Base-by-base conservation (phyloP, 2,888 invertebrate species). In the Limenitis camilla region DNA sequence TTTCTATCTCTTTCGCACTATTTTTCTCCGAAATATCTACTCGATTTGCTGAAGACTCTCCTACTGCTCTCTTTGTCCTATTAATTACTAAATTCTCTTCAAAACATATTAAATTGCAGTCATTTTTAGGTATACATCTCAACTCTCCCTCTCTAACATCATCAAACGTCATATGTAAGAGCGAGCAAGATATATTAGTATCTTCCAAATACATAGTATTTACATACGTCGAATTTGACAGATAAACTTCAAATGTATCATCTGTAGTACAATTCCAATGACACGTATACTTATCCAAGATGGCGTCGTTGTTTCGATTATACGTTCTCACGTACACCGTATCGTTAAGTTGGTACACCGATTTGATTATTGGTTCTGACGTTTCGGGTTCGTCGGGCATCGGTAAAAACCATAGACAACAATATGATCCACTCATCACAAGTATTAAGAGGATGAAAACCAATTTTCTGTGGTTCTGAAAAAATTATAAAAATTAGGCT, bases 391-490 rank as follows among this genome's bases (percentile, higher is more conserved):
- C 59, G 5, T 64, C 66, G 0, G 65, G 63, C 58, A 61, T 59
- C 6, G 63, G 66, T 0, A 94, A 78, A 63, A 94, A 92, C 76
- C 92, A 91, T 56, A 95, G 89, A 11, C 90, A 81, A n/a, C 91
- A 89, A 68, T 90, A 95, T 0, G 92, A 91, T 0, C 90, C 67
- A 0, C 92, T 90, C 89, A 94, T 94, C 0, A 87, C 59, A 0
- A 88, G 60, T 41, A 95, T 90, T 0, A 95, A 76, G 0, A 85
- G 61, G 73, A 94, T 89, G 67, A 95, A 95, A 47, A 95, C 91
- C 0, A 89, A 66, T 74, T 94, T 94, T 59, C 95, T 89, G 64
- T 88, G 88, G 5, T 78, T 73, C 85, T 89, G 77, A 30, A 81
- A 80, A 30, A 9, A 7, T 49, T 29, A 56, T 50, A 56, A 55